These are phyloP conservation scores for Melipona beecheii DNA, from an alignment of 2,888 invertebrate species.

Conservation along the genomic window DNA sequence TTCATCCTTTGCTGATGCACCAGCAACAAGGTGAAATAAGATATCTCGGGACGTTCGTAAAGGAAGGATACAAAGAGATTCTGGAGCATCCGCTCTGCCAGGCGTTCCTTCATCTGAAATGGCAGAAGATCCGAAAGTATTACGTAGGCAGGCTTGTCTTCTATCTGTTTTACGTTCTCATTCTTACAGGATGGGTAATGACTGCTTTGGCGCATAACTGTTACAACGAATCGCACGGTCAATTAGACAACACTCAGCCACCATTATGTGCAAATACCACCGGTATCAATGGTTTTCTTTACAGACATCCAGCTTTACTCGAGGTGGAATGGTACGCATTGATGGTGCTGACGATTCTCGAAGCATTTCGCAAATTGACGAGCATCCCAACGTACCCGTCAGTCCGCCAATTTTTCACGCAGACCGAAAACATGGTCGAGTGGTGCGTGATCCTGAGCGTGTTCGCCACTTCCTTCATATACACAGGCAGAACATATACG, in stretches of 20 bases:
- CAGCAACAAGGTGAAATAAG: slow-evolving; percentile 94
- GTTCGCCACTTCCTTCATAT: slow-evolving; percentile 92
- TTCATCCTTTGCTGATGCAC: slow-evolving; percentile 92
- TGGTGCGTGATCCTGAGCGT: slow-evolving; percentile 95
- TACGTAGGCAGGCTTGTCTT: slow-evolving; percentile 92
- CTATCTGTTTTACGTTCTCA: slow-evolving; percentile 91
- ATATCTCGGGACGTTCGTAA: slow-evolving; percentile 93
- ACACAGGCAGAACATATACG: slow-evolving; percentile 90
- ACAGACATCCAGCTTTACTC: slow-evolving; percentile 91
- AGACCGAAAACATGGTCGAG: slow-evolving; percentile 94
- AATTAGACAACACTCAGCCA: slow-evolving; percentile 87
- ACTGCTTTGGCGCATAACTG: slow-evolving; percentile 94
- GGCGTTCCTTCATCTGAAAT: slow-evolving; percentile 94
- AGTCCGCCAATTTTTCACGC: slow-evolving; percentile 92
- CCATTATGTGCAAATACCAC: slow-evolving; percentile 88
- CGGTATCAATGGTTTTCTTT: slow-evolving; percentile 90
- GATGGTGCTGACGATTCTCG: slow-evolving; percentile 91
- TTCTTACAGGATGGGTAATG: slow-evolving; percentile 92
- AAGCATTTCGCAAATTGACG: slow-evolving; percentile 92
- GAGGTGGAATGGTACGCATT: slow-evolving; percentile 94
- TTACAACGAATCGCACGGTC: slow-evolving; percentile 88
- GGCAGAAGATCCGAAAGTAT: slow-evolving; percentile 95
- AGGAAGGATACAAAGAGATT: slow-evolving; percentile 95
- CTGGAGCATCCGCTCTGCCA: slow-evolving; percentile 94
- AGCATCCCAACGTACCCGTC: slow-evolving; percentile 93